Base-by-base conservation (phyloP, 2,113 vertebrate genomes). In the Sisor rabdophorus region DNA sequence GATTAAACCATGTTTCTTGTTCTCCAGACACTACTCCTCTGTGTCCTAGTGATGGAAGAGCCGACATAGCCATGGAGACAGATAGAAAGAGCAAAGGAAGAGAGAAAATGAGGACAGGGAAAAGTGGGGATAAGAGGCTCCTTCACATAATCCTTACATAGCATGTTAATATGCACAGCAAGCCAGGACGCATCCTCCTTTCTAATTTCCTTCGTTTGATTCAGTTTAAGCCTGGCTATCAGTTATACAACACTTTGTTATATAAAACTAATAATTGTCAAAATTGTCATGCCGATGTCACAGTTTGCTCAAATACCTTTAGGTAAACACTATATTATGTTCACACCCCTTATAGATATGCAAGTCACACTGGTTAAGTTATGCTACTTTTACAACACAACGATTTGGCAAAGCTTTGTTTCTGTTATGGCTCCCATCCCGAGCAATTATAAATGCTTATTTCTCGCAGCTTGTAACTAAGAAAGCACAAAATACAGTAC, bases 71-170 rank as follows among this genome's bases (percentile, higher is more conserved):
- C 54, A 53, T 36, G 4, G 56, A 61, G 58, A 72, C 59, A 74
- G 40, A 15, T 26, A 69, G 47, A 52, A 8, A 10, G 64, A 68
- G 64, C 64, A 24, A 47, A 48, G 47, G 65, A 10, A 32, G 40
- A 61, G 50, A 74, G 40, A 61, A 60, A 74, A 55, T n/a, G 26
- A 26, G 22, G 36, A 73, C 16, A 11, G 26, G 59, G 60, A 44
- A 58, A 44, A 32, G 50, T 26, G 20, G 32, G 52, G 52, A 47
- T 13, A 12, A 67, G n/a, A 50, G 52, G n/a, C 17, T 67, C n/a
- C 55, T 75, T 75, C 63, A 78, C 52, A 80, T 73, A 76, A 76
- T 54, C n/a, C n/a, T n/a, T n/a, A n/a, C 47, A 60, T 44, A 9
- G 47, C 36, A 65, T 58, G 60, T 71, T 78, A 78, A 75, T 75